Percentiles rank a stretch among this genome's conserved stretches.
Evolutionary conservation across 2,113 vertebrate species (phyloP).

Genomic region (Silurus asotus): DNA sequence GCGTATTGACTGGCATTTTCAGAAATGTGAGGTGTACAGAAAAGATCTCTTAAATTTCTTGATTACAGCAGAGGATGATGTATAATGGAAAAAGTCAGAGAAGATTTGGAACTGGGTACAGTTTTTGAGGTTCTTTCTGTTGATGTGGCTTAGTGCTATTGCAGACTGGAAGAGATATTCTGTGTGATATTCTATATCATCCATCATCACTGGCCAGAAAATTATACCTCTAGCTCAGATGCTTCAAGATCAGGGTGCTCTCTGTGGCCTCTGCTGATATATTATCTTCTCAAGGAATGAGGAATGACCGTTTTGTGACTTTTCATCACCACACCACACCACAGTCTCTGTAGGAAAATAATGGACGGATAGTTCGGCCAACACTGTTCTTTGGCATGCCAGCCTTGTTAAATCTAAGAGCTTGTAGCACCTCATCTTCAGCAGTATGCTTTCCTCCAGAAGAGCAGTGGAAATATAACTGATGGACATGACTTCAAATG

Average conservation of each 20-base stretch:
- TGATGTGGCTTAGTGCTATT: conserved; percentile 24
- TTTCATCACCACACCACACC: conserved; percentile 40
- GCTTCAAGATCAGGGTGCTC: conserved; percentile 14
- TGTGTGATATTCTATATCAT: neutral
- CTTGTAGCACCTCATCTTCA: too few relatives aligned
- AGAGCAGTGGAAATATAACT: neutral
- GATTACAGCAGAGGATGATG: neutral
- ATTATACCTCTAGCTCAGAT: neutral
- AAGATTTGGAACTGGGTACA: neutral
- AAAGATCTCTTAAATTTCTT: conserved; percentile 32
- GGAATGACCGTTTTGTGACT: conserved; percentile 25
- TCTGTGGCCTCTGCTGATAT: neutral
- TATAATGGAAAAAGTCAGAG: neutral
- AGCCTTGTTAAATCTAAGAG: neutral
- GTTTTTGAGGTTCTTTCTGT: conserved; percentile 35
- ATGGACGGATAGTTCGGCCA: neutral
- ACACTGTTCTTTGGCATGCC: neutral
- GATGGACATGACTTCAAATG: conserved; percentile 7
- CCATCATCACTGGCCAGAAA: neutral
- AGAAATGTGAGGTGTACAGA: conserved; percentile 43
- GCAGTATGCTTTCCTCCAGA: neutral
- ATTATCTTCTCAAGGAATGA: neutral
- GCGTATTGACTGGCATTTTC: conserved; percentile 32
- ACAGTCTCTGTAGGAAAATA: conserved; percentile 25
- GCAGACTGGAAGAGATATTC: neutral